These are phyloP conservation scores for Pediacus dermestoides DNA, from an alignment of 2,888 invertebrate species.

Conservation along the genomic window DNA sequence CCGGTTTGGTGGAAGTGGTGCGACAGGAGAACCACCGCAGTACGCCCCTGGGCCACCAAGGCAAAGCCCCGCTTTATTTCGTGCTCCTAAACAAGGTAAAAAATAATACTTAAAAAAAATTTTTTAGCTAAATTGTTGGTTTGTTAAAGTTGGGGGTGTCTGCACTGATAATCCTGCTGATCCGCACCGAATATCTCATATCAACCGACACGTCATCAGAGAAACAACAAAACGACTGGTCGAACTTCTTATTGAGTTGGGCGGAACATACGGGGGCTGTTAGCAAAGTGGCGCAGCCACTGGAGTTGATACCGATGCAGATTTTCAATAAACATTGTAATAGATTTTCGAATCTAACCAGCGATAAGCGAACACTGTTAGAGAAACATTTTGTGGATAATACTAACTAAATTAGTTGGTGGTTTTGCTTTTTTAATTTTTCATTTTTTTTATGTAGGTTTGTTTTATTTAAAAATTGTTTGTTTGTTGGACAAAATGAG, in stretches of 20 bases:
- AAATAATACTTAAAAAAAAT: slow-evolving; percentile 10
- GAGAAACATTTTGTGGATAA: slow-evolving; percentile 40
- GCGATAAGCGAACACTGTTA: slow-evolving; percentile 37
- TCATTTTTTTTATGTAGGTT: not conserved
- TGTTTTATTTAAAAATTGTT: not conserved
- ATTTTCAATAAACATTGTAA: slow-evolving; percentile 42
- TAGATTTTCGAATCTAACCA: slow-evolving; percentile 36
- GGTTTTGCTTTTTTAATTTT: not conserved
- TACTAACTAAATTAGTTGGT: slow-evolving; percentile 10
- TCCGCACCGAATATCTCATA: slow-evolving; percentile 52
- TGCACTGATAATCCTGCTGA: slow-evolving; percentile 53
- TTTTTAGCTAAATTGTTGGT: slow-evolving; percentile 9
- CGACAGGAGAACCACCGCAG: slow-evolving; percentile 40
- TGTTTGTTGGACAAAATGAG: not conserved
- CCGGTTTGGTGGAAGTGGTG: slow-evolving; percentile 42
- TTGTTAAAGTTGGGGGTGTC: slow-evolving; percentile 57
- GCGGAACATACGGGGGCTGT: slow-evolving; percentile 46
- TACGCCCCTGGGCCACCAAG: slow-evolving; percentile 46
- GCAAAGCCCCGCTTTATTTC: slow-evolving; percentile 47
- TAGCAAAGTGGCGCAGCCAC: slow-evolving; percentile 38
- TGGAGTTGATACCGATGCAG: slow-evolving; percentile 42
- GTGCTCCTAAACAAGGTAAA: slow-evolving; percentile 54
- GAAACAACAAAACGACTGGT: slow-evolving; percentile 50
- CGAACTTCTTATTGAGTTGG: slow-evolving; percentile 54
- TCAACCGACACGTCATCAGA: slow-evolving; percentile 41